phyloP scores from a whole-genome alignment of 2,797 vertebrate species.

The Kryptolebias ocellatus region DNA sequence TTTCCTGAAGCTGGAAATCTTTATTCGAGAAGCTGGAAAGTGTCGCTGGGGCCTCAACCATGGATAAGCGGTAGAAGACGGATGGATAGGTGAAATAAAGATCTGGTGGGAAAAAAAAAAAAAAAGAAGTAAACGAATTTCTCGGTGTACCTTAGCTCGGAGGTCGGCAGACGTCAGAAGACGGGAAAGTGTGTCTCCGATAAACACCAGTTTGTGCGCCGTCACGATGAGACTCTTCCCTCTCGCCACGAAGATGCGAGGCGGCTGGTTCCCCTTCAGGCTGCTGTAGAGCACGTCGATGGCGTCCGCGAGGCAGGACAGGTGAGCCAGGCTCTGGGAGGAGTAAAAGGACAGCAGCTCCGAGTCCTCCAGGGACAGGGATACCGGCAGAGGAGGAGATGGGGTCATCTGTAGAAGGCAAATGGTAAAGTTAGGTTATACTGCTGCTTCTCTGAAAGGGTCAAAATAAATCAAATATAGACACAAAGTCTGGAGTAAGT shows the following conservation, averaged over 20 bases:
- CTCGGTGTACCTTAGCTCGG: conserved; percentile 78
- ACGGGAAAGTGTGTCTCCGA: conserved; percentile 90
- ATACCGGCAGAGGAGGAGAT: conserved; percentile 76
- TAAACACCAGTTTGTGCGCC: conserved; percentile 93
- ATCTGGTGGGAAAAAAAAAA: no score
- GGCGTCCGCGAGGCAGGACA: conserved; percentile 85
- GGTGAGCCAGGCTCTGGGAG: conserved; percentile 89
- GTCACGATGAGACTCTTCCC: conserved; percentile 91
- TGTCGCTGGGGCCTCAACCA: no score
- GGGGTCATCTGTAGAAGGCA: conserved; percentile 67
- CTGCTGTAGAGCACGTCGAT: conserved; percentile 88
- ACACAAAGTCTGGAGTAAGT: no score
- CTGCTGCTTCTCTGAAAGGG: no score
- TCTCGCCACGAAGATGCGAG: conserved; percentile 87
- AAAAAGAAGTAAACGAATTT: not conserved
- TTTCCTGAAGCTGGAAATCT: no score
- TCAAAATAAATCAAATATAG: no score
- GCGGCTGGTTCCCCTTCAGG: conserved; percentile 88
- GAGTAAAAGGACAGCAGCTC: conserved; percentile 92
- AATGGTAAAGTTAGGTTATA: not conserved
- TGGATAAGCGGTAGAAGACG: no score
- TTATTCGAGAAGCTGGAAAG: no score
- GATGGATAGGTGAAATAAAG: no score
- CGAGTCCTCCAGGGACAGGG: conserved; percentile 85
- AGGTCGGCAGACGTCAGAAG: conserved; percentile 86